Conservation (phyloP, 2,113 vertebrate species). For the Mobula birostris region DNA sequence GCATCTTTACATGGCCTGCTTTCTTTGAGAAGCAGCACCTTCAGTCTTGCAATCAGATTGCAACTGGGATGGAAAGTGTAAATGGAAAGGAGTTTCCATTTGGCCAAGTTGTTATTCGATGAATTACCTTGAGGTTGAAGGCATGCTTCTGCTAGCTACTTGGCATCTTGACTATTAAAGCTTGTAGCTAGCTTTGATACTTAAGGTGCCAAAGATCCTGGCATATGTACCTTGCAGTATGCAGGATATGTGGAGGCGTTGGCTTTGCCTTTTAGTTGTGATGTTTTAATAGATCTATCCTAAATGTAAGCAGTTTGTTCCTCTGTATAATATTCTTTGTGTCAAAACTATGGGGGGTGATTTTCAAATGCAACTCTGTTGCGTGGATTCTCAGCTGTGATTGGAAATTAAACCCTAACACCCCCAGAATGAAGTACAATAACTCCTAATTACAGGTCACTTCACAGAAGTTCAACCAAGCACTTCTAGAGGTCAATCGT, state of each 20-base stretch:
- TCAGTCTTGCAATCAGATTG: background rate
- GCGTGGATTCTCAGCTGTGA: background rate
- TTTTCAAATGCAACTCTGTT: background rate
- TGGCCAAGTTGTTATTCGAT: background rate
- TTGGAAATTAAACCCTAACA: too few relatives aligned
- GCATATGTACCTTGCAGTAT: background rate
- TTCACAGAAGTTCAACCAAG: too few relatives aligned
- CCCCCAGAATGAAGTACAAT: too few relatives aligned
- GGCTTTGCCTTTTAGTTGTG: background rate
- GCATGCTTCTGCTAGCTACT: background rate
- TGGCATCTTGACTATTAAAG: background rate
- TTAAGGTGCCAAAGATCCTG: background rate
- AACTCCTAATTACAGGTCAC: too few relatives aligned
- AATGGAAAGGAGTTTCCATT: background rate
- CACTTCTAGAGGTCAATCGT: too few relatives aligned
- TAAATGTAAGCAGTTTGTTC: background rate
- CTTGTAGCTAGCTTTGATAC: background rate
- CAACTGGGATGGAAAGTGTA: background rate
- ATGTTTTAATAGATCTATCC: background rate
- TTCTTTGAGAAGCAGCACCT: background rate
- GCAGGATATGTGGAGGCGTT: background rate
- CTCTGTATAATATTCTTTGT: background rate
- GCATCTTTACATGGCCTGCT: too few relatives aligned
- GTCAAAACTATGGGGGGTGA: background rate
- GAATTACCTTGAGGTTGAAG: background rate